Evolutionary conservation across 2,888 invertebrate genomes (phyloP).

Genomic region (Leptogaster cylindrica): DNA sequence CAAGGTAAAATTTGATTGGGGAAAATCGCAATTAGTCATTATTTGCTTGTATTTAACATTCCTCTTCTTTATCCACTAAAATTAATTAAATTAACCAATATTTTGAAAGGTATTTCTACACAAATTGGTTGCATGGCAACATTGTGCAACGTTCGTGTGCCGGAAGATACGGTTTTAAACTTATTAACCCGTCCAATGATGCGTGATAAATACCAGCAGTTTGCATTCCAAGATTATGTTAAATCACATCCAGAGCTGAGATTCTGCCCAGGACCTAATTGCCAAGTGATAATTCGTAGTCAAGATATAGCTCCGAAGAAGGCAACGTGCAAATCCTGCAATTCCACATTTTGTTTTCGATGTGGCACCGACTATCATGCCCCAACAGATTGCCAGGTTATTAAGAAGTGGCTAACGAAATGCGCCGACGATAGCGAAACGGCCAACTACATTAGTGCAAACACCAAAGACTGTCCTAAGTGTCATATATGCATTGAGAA

Average conservation of each 20-base stretch:
- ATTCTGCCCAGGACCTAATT: constrained; percentile 96
- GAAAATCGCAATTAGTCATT: constrained; percentile 3
- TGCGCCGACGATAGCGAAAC: constrained; percentile 99
- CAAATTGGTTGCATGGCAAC: constrained; percentile 98
- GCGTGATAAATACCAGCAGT: constrained; percentile 92
- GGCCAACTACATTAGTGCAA: constrained; percentile 98
- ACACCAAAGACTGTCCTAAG: constrained; percentile 96
- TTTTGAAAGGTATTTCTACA: constrained; percentile 70
- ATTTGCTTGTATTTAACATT: too few relatives aligned
- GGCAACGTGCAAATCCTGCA: constrained; percentile 87
- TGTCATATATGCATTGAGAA: constrained; percentile 99
- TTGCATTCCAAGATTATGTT: constrained; percentile 95
- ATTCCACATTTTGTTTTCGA: constrained; percentile 90
- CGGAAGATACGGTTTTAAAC: constrained; percentile 92
- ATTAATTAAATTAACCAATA: too few relatives aligned
- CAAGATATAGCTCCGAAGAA: constrained; percentile 82
- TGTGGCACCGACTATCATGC: constrained; percentile 98
- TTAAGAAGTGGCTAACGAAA: constrained; percentile 98
- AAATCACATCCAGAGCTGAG: constrained; percentile 88
- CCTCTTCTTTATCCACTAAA: too few relatives aligned
- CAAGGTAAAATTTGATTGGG: constrained; percentile 79
- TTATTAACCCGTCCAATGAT: constrained; percentile 82
- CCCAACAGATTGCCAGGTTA: constrained; percentile 94
- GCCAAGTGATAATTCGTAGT: constrained; percentile 87
- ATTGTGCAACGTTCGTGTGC: constrained; percentile 91